phyloP scores from a whole-genome alignment of 2,113 vertebrate genomes.

The Ceyx margarethae region DNA sequence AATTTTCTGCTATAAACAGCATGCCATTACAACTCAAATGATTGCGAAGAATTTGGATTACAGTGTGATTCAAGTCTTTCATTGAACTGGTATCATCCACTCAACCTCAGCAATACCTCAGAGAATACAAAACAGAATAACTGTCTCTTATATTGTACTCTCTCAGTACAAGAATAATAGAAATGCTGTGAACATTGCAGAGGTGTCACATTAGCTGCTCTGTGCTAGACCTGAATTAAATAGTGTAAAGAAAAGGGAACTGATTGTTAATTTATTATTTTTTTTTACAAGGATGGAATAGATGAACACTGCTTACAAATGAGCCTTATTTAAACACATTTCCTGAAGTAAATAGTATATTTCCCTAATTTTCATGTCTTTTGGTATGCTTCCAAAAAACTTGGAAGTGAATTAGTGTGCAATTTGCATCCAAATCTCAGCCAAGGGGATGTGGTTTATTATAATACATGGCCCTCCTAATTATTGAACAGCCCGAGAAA shows the following conservation, averaged over 20 bases:
- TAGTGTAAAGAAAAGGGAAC: constrained; percentile 56
- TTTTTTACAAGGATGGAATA: constrained; percentile 61
- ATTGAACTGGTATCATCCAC: constrained; percentile 68
- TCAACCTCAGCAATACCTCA: constrained; percentile 67
- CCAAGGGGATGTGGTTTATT: constrained; percentile 95
- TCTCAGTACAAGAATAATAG: constrained; percentile 49
- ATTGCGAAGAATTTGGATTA: constrained; percentile 63
- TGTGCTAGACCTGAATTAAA: constrained; percentile 43
- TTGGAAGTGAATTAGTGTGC: constrained; percentile 86
- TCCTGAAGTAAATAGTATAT: constrained; percentile 78
- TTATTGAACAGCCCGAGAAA: constrained; percentile 89
- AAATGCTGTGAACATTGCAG: constrained; percentile 63
- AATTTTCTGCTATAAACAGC: constrained; percentile 42
- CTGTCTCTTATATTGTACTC: constrained; percentile 62
- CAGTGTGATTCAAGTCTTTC: constrained; percentile 52
- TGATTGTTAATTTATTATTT: constrained; percentile 66
- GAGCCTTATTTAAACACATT: constrained; percentile 76
- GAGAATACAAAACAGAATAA: constrained; percentile 61
- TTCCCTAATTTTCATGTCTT: constrained; percentile 84
- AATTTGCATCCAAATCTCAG: constrained; percentile 85
- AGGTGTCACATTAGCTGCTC: constrained; percentile 59
- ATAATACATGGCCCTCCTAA: constrained; percentile 85
- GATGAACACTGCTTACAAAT: constrained; percentile 71
- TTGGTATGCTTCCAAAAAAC: constrained; percentile 81
- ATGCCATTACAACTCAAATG: constrained; percentile 35